Base-by-base conservation (phyloP, 2,888 invertebrate genomes). In the Spatulosminthurus flaviceps region DNA sequence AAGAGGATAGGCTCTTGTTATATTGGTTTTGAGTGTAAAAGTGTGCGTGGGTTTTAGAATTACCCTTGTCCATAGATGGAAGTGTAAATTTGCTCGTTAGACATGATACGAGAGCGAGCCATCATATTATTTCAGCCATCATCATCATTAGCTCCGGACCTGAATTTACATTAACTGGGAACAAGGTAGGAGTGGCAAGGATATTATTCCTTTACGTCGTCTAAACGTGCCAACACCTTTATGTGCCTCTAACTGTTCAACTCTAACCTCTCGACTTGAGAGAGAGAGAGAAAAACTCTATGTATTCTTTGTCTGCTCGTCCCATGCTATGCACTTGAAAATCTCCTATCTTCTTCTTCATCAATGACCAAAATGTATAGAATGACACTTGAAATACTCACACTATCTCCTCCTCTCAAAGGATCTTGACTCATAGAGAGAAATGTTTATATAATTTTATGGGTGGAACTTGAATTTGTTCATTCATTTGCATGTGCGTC, bases 51-150 rank as follows among this genome's bases (percentile, higher is more conserved):
- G 51, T 19, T 51, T 51, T 2, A 2, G n/a, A 51, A 51, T 34
- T 22, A n/a, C 19, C 34, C 19, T 13, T 29, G 22, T 70, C 70
- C 70, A 19, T 70, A 70, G 29, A 70, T 70, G 70, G 70, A 69
- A 26, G 70, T 70, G 70, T 70, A 70, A 70, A 70, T 70, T 70
- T 70, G 70, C 70, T 70, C 42, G 70, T 70, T 70, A 70, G 70
- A 41, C n/a, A 70, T 70, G 34, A 70, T 70, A 70, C 42, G 42
- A 51, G 51, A 51, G 42, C 22, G 34, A 70, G 42, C 41, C 70
- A 70, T 70, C 34, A 16, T 41, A 70, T 70, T 70, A 70, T 70
- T 70, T 41, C 28, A 70, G 41, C 70, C 41, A 70, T 70, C 70
- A 70, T 70, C 70, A 70, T 70, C 70, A 70, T 70, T 70, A 41